These are phyloP conservation scores for Forbesichthys papilliferus DNA, from an alignment of 2,113 vertebrate species.

Conservation along the genomic window DNA sequence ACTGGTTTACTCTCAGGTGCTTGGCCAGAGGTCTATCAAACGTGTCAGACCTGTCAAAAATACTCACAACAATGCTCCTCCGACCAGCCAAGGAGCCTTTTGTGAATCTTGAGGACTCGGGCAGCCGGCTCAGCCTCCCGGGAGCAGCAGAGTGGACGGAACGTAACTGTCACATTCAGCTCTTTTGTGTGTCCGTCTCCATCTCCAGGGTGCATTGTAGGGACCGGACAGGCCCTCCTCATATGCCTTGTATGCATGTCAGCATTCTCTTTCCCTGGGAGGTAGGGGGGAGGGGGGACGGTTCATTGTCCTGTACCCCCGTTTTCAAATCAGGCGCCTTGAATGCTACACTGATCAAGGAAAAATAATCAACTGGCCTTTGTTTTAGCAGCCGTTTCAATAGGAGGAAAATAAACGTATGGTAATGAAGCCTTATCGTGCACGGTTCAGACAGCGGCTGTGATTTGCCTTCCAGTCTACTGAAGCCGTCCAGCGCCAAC, in stretches of 20 bases:
- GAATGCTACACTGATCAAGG: conserved; percentile 74
- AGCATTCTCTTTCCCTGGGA: conserved; percentile 36
- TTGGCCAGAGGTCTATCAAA: conserved; percentile 30
- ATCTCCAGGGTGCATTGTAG: conserved; percentile 64
- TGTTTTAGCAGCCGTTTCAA: conserved; percentile 69
- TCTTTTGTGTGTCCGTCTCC: conserved; percentile 60
- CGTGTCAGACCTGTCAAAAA: conserved; percentile 56
- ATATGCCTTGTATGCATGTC: conserved; percentile 60
- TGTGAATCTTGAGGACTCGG: conserved; percentile 44
- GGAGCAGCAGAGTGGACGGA: conserved; percentile 51
- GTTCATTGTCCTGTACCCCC: conserved; percentile 50
- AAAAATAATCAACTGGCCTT: conserved; percentile 77
- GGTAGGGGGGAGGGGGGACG: conserved; percentile 9
- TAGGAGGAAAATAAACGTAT: conserved; percentile 74
- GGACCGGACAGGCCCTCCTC: conserved; percentile 59
- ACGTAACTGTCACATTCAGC: conserved; percentile 58
- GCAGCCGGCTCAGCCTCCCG: conserved; percentile 46
- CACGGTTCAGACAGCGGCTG: conserved; percentile 68
- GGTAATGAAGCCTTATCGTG: conserved; percentile 80
- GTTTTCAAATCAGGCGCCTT: conserved; percentile 46
- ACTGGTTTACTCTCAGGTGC: not conserved
- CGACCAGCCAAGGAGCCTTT: conserved; percentile 48
- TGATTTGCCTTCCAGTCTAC: conserved; percentile 56
- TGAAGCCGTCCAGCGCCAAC: conserved; percentile 22
- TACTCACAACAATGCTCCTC: conserved; percentile 39